Conservation (phyloP, 2,888 invertebrate species). For the Epistrophe grossulariae region DNA sequence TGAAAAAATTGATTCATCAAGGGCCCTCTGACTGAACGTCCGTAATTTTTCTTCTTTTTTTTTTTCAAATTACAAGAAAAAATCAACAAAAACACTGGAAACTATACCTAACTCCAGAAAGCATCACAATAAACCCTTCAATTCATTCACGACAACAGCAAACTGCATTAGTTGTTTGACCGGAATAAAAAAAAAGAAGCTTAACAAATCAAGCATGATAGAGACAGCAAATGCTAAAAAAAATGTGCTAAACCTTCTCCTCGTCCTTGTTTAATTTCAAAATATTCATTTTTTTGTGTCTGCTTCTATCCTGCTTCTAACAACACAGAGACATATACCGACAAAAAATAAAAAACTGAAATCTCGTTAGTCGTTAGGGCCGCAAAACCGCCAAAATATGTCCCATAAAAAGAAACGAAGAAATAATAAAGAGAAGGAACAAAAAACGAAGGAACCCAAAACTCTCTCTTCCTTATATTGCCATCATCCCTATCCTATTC, state of each 20-base stretch:
- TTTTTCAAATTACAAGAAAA: neutral
- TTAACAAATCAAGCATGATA: neutral
- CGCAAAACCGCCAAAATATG: slow-evolving; percentile 63
- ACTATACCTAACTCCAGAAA: neutral
- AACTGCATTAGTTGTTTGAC: slow-evolving; percentile 35
- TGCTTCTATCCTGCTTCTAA: slow-evolving; percentile 15
- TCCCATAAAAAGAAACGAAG: slow-evolving; percentile 27
- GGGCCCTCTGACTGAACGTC: neutral
- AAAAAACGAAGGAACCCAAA: slow-evolving; percentile 75
- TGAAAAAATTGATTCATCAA: slow-evolving; percentile 4
- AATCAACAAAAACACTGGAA: slow-evolving; percentile 39
- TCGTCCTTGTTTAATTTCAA: neutral
- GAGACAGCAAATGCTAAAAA: slow-evolving; percentile 20
- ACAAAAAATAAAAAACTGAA: slow-evolving; percentile 27
- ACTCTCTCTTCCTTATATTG: slow-evolving; percentile 37
- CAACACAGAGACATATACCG: neutral
- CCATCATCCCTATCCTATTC: slow-evolving; percentile 43
- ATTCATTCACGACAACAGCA: slow-evolving; percentile 20
- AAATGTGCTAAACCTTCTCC: neutral
- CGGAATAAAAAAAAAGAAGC: neutral
- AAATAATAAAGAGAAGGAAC: slow-evolving; percentile 75
- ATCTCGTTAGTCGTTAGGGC: slow-evolving; percentile 70
- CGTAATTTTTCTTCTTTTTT: neutral
- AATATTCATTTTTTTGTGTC: neutral
- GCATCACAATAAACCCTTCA: slow-evolving; percentile 40